Percentiles rank a stretch among this genome's conserved stretches.
phyloP scores from a whole-genome alignment of 2,113 vertebrate genomes.

The Piaya cayana region DNA sequence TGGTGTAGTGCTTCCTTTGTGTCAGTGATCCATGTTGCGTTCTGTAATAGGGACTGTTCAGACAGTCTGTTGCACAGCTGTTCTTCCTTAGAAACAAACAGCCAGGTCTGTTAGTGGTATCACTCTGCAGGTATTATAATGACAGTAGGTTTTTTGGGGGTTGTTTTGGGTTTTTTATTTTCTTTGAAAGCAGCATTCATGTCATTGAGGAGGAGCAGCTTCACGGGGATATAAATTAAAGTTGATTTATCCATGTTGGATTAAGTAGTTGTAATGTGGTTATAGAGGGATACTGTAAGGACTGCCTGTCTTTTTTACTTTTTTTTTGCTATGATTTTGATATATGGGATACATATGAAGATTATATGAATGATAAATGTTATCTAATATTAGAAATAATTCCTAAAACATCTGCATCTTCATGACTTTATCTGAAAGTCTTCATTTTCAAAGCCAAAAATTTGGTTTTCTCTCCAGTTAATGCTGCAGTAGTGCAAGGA shows the following conservation, averaged over 20 bases:
- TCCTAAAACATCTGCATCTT: neutral
- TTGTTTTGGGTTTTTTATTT: neutral
- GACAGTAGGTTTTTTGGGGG: constrained; percentile 48
- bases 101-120: constrained; percentile 77
- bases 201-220: neutral
- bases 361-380: neutral
- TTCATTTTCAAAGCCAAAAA: neutral
- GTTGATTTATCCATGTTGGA: neutral
- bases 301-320: neutral
- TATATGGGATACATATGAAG: neutral
- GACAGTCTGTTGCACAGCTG: constrained; percentile 83
- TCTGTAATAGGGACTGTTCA: constrained; percentile 77
- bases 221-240: neutral
- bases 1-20: constrained; percentile 75
- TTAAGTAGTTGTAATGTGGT: neutral
- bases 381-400: neutral
- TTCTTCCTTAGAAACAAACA: constrained; percentile 84
- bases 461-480: neutral
- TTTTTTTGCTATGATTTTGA: neutral
- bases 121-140: constrained; percentile 76
- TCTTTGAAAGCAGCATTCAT: constrained; percentile 18
- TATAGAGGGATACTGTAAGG: neutral
- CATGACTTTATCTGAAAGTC: neutral
- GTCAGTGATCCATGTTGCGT: constrained; percentile 76
- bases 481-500: neutral